phyloP scores from a whole-genome alignment of 2,113 vertebrate species.

The Oxygymnocypris stewartii region DNA sequence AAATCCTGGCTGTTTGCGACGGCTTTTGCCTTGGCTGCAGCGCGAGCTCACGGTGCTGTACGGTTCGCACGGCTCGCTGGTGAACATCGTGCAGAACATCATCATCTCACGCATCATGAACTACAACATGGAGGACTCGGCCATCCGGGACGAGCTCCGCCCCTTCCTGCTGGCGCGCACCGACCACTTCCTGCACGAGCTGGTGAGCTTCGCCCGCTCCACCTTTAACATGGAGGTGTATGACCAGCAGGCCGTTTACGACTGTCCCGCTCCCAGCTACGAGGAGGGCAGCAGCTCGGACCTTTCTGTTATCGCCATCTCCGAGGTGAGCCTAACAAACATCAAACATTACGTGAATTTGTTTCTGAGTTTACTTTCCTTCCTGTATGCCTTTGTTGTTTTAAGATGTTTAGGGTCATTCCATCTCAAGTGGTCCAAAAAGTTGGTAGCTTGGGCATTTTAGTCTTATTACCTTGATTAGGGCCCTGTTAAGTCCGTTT shows the following conservation, averaged over 20 bases:
- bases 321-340: conserved; percentile 62
- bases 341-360: background rate
- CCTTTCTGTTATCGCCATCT: conserved; percentile 92
- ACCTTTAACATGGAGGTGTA: conserved; percentile 92
- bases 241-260: conserved; percentile 91
- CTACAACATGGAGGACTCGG: conserved; percentile 84
- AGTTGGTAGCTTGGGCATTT: too few relatives aligned
- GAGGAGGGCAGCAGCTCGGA: conserved; percentile 85
- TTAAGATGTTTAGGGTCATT: too few relatives aligned
- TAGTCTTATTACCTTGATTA: too few relatives aligned
- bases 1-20: conserved; percentile 91
- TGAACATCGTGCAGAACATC: conserved; percentile 90
- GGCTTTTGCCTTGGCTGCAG: conserved; percentile 90
- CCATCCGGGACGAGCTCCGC: conserved; percentile 86
- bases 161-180: conserved; percentile 89
- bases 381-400: too few relatives aligned
- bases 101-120: conserved; percentile 90
- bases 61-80: conserved; percentile 85
- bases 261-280: conserved; percentile 84
- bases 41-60: conserved; percentile 88
- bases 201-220: conserved; percentile 88
- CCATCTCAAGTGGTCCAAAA: too few relatives aligned
- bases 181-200: conserved; percentile 93
- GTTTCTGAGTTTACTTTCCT: background rate
- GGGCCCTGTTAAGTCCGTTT: too few relatives aligned